Base-by-base conservation (phyloP, 2,888 invertebrate genomes). In the Brenthis hecate region DNA sequence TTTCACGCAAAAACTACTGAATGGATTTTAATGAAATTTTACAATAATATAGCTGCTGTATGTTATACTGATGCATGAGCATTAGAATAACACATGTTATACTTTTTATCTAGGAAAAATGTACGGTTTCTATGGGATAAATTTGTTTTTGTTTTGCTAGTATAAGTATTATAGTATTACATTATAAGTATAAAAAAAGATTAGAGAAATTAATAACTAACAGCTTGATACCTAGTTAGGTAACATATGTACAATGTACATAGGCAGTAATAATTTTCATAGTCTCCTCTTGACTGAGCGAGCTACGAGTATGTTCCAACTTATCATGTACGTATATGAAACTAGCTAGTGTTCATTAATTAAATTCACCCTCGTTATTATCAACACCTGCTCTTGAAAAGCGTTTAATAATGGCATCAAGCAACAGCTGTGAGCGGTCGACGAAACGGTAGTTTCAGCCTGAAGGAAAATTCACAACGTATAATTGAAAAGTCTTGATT, bases 371-470 rank as follows among this genome's bases (percentile, higher is more conserved):
- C 87, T 86, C 83, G 87, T 92, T 90, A 91, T 89, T 86, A 91
- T 89, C 88, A 90, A 85, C 92, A 92, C 92, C 92, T 92, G 92
- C 84, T 89, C 88, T 84, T 88, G 92, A 91, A 91, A 91, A 90
- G 89, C 90, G 82, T 86, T 91, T 92, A 91, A 92, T 92, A 91
- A 91, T 90, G 86, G 86, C 89, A 86, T 86, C 85, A 85, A 78
- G 88, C 79, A 87, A 84, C 91, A 91, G 91, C 88, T 91, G 90
- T 71, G 75, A 72, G 73, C 71, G 75, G 78, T 77, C 73, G 81
- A 77, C 78, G 76, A 74, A 80, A 80, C 85, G 84, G 78, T 89
- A 90, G 89, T 90, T 89, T 88, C 87, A 70, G 80, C 76, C 80
- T 77, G 77, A 74, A 80, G 79, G 82, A 83, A 89, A 89, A 89